Evolutionary conservation across 2,888 invertebrate genomes (phyloP), one percentile per base, ranked within the genome.

Genomic region (Danaus chrysippus): DNA sequence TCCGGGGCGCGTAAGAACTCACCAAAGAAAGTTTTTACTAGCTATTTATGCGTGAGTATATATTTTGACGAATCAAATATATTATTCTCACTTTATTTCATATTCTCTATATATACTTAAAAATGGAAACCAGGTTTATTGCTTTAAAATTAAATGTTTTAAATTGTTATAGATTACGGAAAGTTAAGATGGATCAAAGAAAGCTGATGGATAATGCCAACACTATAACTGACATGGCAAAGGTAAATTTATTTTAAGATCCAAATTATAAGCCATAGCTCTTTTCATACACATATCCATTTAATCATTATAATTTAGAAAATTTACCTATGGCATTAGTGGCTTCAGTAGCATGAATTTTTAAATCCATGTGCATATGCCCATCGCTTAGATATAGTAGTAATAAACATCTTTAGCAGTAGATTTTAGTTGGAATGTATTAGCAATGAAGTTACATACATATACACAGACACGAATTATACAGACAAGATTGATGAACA

Each of bases 151-250:
- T 13, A n/a, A 2, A 13, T 46, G 1, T 46, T 13, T 13, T 2
- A 46, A 13, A 46, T 9, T 46, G 15, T 92, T 92, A 67, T 86
- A 99, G 99, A 86, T 94, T 99, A 91, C 93, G 99, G 82, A 98
- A 99, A 93, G 99, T 99, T 68, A 99, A 99, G 93, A 98, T 99
- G 97, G 99, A 99, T 93, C 99, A 99, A 93, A 94, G 99, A 84
- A 99, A 99, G 92, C 92, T 99, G 76, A 98, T 98, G 95, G 99
- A 99, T 87, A 99, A 99, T 84, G 98, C 99, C 73, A 99, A 98
- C 81, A 99, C 99, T 65, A 96, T 99, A 86, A 98, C 99, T 65
- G 99, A 99, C 85, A 99, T 99, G 97, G 99, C 99, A 77, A 99
- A 99, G 95, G 99, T 99, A 94, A 92, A 88, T 85, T 72, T 73